These are phyloP conservation scores for Heliothis subflexa DNA, from an alignment of 1,140 invertebrate genomes.

Conservation along the genomic window DNA sequence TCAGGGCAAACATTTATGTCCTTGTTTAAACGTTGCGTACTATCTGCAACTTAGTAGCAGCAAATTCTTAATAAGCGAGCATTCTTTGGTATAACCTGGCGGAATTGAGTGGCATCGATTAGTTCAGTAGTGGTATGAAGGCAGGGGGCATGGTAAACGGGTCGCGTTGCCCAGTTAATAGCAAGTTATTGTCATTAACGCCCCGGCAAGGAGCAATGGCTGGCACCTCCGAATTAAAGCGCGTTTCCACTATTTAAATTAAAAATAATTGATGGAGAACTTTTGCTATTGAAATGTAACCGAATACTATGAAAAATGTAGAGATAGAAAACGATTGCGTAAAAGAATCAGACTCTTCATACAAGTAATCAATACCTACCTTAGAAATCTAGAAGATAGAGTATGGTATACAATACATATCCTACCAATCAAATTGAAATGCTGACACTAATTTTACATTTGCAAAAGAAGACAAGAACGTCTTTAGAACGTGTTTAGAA, in stretches of 20 bases:
- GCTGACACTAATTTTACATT: too few relatives aligned
- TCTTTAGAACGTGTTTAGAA: too few relatives aligned
- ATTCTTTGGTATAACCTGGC: constrained; percentile 51
- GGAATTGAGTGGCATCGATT: constrained; percentile 34
- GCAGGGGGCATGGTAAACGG: constrained; percentile 30
- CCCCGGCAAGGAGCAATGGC: constrained; percentile 53
- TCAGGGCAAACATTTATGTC: neutral
- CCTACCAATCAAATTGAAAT: too few relatives aligned
- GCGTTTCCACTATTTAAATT: constrained; percentile 47
- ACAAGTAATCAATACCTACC: too few relatives aligned
- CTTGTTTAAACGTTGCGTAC: neutral
- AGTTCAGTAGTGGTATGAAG: constrained; percentile 4
- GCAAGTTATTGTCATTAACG: constrained; percentile 75
- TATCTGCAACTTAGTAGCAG: constrained; percentile 21
- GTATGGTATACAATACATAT: too few relatives aligned
- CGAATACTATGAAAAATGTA: too few relatives aligned
- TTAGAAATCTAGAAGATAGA: too few relatives aligned
- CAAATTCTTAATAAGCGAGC: constrained; percentile 49
- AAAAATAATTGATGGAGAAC: too few relatives aligned
- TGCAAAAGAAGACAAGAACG: neutral
- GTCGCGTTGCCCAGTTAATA: constrained; percentile 60
- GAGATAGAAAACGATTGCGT: too few relatives aligned
- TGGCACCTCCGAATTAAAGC: constrained; percentile 56
- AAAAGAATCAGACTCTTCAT: too few relatives aligned
- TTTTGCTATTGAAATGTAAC: too few relatives aligned